Base-by-base conservation (phyloP, 2,888 invertebrate species). In the Sabatieria punctata region DNA sequence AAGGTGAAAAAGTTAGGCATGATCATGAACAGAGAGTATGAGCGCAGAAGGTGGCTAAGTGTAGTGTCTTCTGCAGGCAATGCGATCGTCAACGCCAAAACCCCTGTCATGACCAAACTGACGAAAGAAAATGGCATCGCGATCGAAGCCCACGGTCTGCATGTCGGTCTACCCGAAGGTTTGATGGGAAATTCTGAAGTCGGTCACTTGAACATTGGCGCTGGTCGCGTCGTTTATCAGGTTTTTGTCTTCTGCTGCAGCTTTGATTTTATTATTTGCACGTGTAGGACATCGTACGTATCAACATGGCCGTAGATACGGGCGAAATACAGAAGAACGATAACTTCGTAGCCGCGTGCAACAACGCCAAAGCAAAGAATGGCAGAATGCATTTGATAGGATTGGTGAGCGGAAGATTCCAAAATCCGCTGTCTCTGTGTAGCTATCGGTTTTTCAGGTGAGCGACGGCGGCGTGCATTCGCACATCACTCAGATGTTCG, bases 111-210 rank as follows among this genome's bases (percentile, higher is more conserved):
- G 69, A 65, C 65, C 49, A 53, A 54, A 25, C 51, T 70, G 24
- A 60, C 63, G 30, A 57, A 59, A 22, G 58, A 58, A 11, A 60
- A 65, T 47, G 63, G 60, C 53, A 52, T 58, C 47, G 54, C 57
- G 43, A 56, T 65, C 25, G 67, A 66, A 46, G 69, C 69, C 8
- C 66, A 66, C 33, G 70, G 70, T 1, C 53, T 64, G 41, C 64
- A 67, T 35, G 69, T 69, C 35, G 69, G 69, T 19, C 58, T 69
- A 35, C 70, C 68, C 1, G 65, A 59, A 45, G 69, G 69, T 15
- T 57, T 70, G n/a, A 69, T 69, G 69, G 69, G 69, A 23, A 69
- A 69, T 47, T 67, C 67, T 18, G 70, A 69, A 59, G 70, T 70
- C 21, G 69, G 69, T 18, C 69, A 69, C 52, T 54, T 69, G 55